Evolutionary conservation across 2,888 invertebrate species (phyloP).

Genomic region (Cryptocheilus praepositus): DNA sequence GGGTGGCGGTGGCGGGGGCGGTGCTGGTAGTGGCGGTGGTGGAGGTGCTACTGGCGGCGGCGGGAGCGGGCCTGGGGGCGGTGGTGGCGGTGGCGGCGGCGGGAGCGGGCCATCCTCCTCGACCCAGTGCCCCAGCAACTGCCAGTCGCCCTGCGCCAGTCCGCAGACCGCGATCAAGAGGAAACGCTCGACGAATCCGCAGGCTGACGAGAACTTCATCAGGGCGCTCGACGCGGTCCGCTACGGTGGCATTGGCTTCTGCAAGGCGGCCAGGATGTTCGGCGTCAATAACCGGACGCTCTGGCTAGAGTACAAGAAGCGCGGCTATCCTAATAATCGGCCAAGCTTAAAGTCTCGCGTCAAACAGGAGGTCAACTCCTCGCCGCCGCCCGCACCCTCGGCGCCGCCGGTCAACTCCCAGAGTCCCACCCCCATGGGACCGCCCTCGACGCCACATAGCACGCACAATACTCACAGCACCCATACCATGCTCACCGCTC

Average conservation of each 20-base stretch:
- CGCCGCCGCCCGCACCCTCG: constrained; percentile 77
- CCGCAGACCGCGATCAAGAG: constrained; percentile 77
- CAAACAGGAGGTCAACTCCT: constrained; percentile 81
- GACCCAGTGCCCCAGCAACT: constrained; percentile 69
- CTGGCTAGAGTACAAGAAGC: constrained; percentile 90
- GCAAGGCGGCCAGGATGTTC: constrained; percentile 89
- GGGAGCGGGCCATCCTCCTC: constrained; percentile 65
- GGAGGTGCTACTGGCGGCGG: too few species aligned
- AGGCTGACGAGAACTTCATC: constrained; percentile 89
- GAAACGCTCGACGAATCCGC: constrained; percentile 86
- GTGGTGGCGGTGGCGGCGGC: constrained; percentile 22
- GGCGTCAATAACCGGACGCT: constrained; percentile 90
- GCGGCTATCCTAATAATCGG: constrained; percentile 88
- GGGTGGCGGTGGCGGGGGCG: too few species aligned
- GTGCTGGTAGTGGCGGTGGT: too few species aligned
- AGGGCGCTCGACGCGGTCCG: constrained; percentile 88
- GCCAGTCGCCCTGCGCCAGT: constrained; percentile 74
- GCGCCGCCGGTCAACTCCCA: constrained; percentile 74
- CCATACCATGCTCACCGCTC: constrained; percentile 79
- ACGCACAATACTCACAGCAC: constrained; percentile 68
- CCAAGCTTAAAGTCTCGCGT: constrained; percentile 87
- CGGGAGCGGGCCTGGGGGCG: too few species aligned
- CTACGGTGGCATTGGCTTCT: constrained; percentile 89
- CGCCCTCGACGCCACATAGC: constrained; percentile 61
- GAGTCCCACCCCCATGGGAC: constrained; percentile 74